These are phyloP conservation scores for Cydia amplana DNA, from an alignment of 1,140 invertebrate genomes.

Conservation along the genomic window DNA sequence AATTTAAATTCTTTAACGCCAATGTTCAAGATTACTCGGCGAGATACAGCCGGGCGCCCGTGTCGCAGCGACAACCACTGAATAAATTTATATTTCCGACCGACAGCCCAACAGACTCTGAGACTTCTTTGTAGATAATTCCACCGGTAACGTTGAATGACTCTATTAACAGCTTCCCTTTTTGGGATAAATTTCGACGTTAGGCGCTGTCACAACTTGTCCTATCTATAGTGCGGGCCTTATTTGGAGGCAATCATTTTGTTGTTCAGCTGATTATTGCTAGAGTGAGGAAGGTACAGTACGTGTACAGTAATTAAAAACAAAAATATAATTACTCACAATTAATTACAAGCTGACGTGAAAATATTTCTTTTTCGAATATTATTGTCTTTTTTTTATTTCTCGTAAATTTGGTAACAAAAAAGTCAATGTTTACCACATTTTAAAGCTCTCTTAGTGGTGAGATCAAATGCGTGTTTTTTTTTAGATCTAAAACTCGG, in stretches of 20 bases:
- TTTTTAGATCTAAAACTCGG: too few relatives aligned
- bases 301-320: too few relatives aligned
- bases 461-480: too few relatives aligned
- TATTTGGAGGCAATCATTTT: conserved; percentile 6
- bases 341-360: too few relatives aligned
- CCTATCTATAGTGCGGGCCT: conserved; percentile 59
- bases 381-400: too few relatives aligned
- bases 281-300: too few relatives aligned
- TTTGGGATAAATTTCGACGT: conserved; percentile 76
- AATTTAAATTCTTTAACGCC: conserved; percentile 80
- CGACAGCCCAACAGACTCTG: conserved; percentile 53
- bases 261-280: too few relatives aligned
- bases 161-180: conserved; percentile 80
- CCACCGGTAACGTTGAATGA: conserved; percentile 78
- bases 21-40: conserved; percentile 78
- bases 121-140: conserved; percentile 78
- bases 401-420: too few relatives aligned
- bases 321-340: too few relatives aligned
- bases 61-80: conserved; percentile 73
- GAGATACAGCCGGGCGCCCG: conserved; percentile 75
- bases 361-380: too few relatives aligned
- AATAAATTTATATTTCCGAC: conserved; percentile 80
- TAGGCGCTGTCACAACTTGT: conserved; percentile 53
- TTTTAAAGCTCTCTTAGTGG: too few relatives aligned
- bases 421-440: too few relatives aligned